These are phyloP conservation scores for Gadus macrocephalus DNA, from an alignment of 2,113 vertebrate species.

Conservation along the genomic window DNA sequence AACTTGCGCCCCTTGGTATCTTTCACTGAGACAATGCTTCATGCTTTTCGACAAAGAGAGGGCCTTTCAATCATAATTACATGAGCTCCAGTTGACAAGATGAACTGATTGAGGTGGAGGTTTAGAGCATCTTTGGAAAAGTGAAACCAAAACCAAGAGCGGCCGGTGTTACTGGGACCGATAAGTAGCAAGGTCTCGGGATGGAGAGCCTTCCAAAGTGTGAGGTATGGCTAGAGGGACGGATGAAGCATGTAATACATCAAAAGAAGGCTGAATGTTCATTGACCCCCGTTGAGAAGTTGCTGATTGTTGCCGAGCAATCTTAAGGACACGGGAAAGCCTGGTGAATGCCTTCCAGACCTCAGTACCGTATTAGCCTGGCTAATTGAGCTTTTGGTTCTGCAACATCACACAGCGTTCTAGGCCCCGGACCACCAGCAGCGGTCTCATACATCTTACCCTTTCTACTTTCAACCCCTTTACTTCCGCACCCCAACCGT, in stretches of 20 bases:
- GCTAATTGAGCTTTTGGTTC: constrained; percentile 46
- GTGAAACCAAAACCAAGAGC: no score
- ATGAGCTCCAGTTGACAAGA: no score
- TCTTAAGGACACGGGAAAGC: constrained; percentile 14
- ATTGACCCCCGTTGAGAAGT: constrained; percentile 21
- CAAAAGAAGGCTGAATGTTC: neutral
- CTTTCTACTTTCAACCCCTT: neutral
- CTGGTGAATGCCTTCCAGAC: constrained; percentile 53
- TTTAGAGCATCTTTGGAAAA: no score
- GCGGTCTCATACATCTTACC: neutral
- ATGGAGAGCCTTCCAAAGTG: no score
- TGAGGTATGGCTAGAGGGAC: no score
- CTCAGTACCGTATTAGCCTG: constrained; percentile 31
- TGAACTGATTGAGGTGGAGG: no score
- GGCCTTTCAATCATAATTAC: no score
- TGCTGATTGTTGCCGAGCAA: constrained; percentile 40
- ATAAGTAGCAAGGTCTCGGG: no score
- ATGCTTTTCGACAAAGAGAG: neutral
- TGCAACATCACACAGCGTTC: constrained; percentile 42
- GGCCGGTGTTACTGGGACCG: no score
- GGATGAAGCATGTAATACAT: neutral
- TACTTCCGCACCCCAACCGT: no score
- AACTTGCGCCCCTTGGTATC: constrained; percentile 27
- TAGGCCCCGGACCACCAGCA: constrained; percentile 24
- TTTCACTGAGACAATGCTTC: constrained; percentile 26